Conservation (phyloP, 2,797 vertebrate species). For the Linurgus olivaceus region DNA sequence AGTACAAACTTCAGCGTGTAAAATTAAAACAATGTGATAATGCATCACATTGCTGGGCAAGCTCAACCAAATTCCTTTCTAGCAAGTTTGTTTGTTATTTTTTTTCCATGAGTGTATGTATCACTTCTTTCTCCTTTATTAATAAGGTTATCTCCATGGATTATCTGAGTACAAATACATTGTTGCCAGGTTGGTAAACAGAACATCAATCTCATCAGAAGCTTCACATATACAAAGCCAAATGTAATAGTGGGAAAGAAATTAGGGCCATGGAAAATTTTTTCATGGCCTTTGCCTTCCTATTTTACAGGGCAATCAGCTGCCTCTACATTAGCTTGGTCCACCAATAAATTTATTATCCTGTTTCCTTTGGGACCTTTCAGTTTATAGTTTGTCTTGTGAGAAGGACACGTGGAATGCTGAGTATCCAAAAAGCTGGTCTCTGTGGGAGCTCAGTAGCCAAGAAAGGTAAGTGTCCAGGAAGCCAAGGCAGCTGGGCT, state of each 20-base stretch:
- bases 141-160: neutral
- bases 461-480: neutral
- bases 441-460: neutral
- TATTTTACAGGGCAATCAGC: neutral
- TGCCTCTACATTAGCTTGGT: neutral
- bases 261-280: neutral
- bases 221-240: neutral
- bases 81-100: neutral
- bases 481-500: neutral
- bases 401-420: neutral
- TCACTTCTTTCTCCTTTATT: neutral
- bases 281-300: neutral
- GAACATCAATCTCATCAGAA: neutral
- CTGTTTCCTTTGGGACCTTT: neutral
- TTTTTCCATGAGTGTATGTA: neutral
- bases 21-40: neutral
- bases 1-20: neutral
- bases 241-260: neutral
- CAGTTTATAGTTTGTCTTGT: neutral
- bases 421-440: neutral
- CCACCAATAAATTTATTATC: neutral
- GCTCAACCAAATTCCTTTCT: neutral
- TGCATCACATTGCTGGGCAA: neutral
- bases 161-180: neutral
- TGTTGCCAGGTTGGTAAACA: neutral